Evolutionary conservation across 2,113 vertebrate genomes (phyloP).

Genomic region (human): GRCh38 chr9:101881001-101881500

Average conservation of each 20-base stretch:
- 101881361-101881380: background rate
- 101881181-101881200: slow-evolving; percentile 35
- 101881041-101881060: background rate
- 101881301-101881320: slow-evolving; percentile 23
- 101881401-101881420: background rate
- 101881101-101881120: background rate
- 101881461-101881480: background rate
- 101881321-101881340: background rate
- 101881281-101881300: background rate
- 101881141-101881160: slow-evolving; percentile 23
- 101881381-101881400: slow-evolving; percentile 25
- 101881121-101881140: background rate
- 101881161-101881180: slow-evolving; percentile 19
- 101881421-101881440: background rate
- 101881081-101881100: background rate
- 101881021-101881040: background rate
- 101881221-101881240: slow-evolving; percentile 44
- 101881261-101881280: slow-evolving; percentile 48
- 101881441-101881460: background rate
- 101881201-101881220: slow-evolving; percentile 41
- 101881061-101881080: background rate
- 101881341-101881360: background rate
- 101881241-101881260: slow-evolving; percentile 50
- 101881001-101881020: background rate
- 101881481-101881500: background rate